These are phyloP conservation scores for Amphilophus citrinellus DNA, from an alignment of 2,113 vertebrate species.

Conservation along the genomic window DNA sequence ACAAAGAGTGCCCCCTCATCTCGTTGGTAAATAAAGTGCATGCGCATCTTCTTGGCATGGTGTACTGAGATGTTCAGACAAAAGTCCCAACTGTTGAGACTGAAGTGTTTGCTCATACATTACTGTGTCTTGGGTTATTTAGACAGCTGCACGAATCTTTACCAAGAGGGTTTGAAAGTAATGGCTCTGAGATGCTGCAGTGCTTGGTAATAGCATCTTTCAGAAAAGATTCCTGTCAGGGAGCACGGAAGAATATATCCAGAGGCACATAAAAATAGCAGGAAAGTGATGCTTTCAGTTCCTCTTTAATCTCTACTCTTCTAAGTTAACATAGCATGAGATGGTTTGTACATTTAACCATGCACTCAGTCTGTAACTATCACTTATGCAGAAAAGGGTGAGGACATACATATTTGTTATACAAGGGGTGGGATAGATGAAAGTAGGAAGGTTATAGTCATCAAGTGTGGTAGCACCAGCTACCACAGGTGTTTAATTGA, in stretches of 20 bases:
- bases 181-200: background rate
- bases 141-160: constrained; percentile 2
- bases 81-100: background rate
- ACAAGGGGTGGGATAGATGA: constrained; percentile 8
- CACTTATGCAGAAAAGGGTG: constrained; percentile 5
- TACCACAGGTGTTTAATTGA: constrained; percentile 50
- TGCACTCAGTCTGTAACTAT: constrained; percentile 11
- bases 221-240: background rate
- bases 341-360: constrained; percentile 4
- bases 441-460: constrained; percentile 40
- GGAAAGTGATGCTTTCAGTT: background rate
- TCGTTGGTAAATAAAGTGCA: constrained; percentile 55
- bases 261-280: background rate
- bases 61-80: constrained; percentile 33
- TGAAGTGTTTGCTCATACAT: background rate
- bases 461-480: constrained; percentile 25
- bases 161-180: background rate
- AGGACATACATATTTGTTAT: background rate
- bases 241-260: background rate
- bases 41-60: constrained; percentile 10
- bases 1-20: constrained; percentile 45
- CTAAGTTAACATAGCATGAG: background rate
- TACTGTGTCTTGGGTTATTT: constrained; percentile 16
- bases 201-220: constrained; percentile 5
- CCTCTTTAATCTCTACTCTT: background rate